Evolutionary conservation across 2,888 invertebrate species (phyloP), one percentile per base, ranked within the genome.

Genomic region (Trissonchulus sp.): DNA sequence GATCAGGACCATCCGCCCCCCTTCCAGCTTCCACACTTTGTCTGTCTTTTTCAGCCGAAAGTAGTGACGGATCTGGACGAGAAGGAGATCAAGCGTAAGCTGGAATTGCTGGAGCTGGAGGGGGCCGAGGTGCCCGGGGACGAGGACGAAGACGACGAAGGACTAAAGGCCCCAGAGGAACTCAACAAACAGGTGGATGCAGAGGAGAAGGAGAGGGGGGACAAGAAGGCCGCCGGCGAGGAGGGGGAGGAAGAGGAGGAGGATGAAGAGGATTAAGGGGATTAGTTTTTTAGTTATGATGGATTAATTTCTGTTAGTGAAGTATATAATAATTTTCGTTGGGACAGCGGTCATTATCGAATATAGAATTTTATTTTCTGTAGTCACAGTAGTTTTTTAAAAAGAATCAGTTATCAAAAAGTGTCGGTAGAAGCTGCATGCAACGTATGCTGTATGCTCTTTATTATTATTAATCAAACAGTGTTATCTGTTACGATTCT

Each of bases 51-150:
- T 0, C 84, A 93, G 91, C 96, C 97, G 68, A 95, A 97, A 88
- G 95, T 99, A 78, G 97, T 99, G 36, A 98, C 99, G 0, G 98
- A 98, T 74, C 91, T 93, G 30, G 99, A 99, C 86, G 99, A 99
- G 86, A 94, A 94, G 1, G 98, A 98, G 79, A 82, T 82, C 78
- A 78, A 78, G 68, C 80, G 79, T 77, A 73, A 78, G 35, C 75
- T 79, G 78, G 81, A 80, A 63, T 77, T 79, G 69, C 68, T 80
- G 76, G 81, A 79, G 8, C 72, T 77, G 72, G 78, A 80, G 63
- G 79, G 78, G n/a, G 80, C 81, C 2, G 60, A 36, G 37, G 74
- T 38, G 2, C 68, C 48, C 69, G 74, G 68, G 15, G 79, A 79
- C 35, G 81, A 80, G 33, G 78, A 74, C 23, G 79, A 79, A 48